Conservation (phyloP, 1,140 invertebrate species). For the Ruditapes philippinarum region DNA sequence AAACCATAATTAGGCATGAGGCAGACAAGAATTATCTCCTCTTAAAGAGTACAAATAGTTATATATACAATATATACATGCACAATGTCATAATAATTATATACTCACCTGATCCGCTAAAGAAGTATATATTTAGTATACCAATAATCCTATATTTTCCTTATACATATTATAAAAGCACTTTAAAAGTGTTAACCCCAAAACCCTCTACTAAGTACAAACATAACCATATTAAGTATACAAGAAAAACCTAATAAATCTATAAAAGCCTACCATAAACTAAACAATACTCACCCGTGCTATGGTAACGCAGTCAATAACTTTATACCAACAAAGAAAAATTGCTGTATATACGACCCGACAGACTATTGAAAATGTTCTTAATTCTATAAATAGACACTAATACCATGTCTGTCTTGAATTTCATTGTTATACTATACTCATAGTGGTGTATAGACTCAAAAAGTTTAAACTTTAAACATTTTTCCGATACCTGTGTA, state of each 20-base stretch:
- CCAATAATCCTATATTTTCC: too few species aligned
- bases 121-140: neutral
- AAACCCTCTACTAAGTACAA: neutral
- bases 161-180: too few species aligned
- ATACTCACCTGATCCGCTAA: neutral
- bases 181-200: too few species aligned
- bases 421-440: conserved; percentile 27
- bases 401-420: neutral
- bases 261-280: conserved; percentile 6
- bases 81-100: too few species aligned
- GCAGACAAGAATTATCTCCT: too few species aligned
- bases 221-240: neutral
- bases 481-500: conserved; percentile 25
- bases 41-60: too few species aligned
- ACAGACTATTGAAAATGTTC: conserved; percentile 31
- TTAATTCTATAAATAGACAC: conserved; percentile 21
- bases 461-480: conserved; percentile 23
- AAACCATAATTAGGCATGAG: too few species aligned
- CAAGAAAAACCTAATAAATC: conserved; percentile 41
- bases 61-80: too few species aligned
- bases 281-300: conserved; percentile 40
- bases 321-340: conserved; percentile 4
- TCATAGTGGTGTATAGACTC: conserved; percentile 12
- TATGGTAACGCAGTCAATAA: conserved; percentile 47
- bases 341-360: neutral